These are phyloP conservation scores for Holotrichia oblita DNA, from an alignment of 1,140 invertebrate genomes.

Conservation along the genomic window DNA sequence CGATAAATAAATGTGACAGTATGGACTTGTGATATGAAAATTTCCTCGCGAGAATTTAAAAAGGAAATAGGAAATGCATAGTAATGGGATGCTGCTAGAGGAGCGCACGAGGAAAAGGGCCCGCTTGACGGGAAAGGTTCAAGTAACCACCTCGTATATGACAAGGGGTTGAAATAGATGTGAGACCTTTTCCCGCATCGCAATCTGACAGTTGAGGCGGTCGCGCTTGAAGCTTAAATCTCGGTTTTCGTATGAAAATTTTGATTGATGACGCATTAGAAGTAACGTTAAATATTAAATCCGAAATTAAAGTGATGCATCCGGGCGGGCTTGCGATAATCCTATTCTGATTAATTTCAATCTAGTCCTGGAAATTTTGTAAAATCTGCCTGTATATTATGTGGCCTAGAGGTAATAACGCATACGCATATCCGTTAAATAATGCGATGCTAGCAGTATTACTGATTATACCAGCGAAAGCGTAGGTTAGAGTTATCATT, in stretches of 20 bases:
- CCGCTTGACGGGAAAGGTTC: background rate
- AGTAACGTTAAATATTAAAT: constrained; percentile 21
- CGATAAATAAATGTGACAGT: constrained; percentile 24
- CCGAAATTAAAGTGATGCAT: constrained; percentile 20
- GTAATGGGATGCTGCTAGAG: constrained; percentile 40
- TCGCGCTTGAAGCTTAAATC: background rate
- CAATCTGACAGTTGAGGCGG: constrained; percentile 23
- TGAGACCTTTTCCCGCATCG: constrained; percentile 28
- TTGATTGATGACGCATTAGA: constrained; percentile 27
- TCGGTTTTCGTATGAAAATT: constrained; percentile 16
- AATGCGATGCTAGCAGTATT: background rate
- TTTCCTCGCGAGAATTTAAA: background rate
- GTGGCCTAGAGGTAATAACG: background rate
- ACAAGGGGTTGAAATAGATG: constrained; percentile 41
- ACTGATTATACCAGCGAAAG: background rate
- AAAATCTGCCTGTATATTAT: background rate
- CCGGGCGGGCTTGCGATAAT: background rate
- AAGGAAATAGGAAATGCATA: constrained; percentile 43
- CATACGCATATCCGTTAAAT: background rate
- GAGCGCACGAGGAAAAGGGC: background rate
- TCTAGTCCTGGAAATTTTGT: background rate
- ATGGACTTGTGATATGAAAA: constrained; percentile 13
- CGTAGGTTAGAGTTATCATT: too few species aligned
- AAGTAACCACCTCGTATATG: constrained; percentile 33
- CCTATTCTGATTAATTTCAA: background rate